phyloP scores from a whole-genome alignment of 2,797 vertebrate species.

The Microcaecilia unicolor region DNA sequence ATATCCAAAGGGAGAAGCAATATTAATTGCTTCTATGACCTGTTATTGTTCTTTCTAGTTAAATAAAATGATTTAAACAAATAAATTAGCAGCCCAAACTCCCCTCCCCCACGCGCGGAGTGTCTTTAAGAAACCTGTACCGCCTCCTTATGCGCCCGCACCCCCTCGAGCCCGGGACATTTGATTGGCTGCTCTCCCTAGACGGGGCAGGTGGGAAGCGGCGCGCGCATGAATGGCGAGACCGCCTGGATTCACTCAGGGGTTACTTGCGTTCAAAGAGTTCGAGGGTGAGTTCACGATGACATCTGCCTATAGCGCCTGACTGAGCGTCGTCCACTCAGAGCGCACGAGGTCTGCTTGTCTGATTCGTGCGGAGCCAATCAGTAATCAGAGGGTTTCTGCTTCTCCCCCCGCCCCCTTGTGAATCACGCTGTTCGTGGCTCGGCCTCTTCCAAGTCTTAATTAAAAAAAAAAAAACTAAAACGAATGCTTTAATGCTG shows the following conservation, averaged over 20 bases:
- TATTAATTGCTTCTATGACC: too few relatives aligned
- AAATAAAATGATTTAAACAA: too few relatives aligned
- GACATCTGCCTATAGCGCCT: constrained; percentile 34
- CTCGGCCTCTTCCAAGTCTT: too few relatives aligned
- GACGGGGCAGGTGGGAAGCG: not conserved
- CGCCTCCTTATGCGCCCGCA: too few relatives aligned
- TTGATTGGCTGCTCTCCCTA: constrained; percentile 3
- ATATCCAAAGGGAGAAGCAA: too few relatives aligned
- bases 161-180: too few relatives aligned
- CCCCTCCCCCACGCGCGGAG: too few relatives aligned
- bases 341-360: constrained; percentile 8
- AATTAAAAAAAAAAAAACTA: too few relatives aligned
- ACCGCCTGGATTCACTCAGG: not conserved
- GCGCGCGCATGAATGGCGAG: not conserved
- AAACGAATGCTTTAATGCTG: too few relatives aligned
- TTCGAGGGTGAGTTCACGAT: constrained; percentile 5
- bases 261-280: constrained; percentile 54
- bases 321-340: constrained; percentile 46
- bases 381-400: constrained; percentile 11
- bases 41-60: too few relatives aligned
- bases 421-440: constrained; percentile 1
- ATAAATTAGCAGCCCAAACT: too few relatives aligned
- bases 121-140: too few relatives aligned
- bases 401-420: not conserved
- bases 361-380: constrained; percentile 49